Percentiles rank a stretch among this genome's conserved stretches.
phyloP scores from a whole-genome alignment of 2,888 invertebrate species.

The Agrochola macilenta region DNA sequence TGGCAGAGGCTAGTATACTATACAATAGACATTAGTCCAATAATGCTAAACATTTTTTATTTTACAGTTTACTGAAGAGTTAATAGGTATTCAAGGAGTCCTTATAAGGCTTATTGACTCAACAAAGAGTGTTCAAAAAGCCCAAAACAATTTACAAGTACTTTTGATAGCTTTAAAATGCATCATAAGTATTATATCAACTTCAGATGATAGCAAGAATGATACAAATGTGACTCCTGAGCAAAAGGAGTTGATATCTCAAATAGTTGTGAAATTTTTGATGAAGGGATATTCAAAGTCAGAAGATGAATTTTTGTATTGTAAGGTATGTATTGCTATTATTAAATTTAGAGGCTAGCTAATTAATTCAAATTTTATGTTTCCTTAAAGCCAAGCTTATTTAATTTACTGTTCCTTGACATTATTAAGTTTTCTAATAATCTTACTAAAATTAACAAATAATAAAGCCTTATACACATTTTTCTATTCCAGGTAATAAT shows the following conservation, averaged over 20 bases:
- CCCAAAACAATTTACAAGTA: conserved; percentile 78
- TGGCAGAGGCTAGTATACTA: background rate
- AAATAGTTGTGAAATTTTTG: conserved; percentile 82
- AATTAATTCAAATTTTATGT: background rate
- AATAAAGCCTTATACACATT: background rate
- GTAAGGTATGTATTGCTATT: conserved; percentile 81
- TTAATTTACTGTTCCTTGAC: background rate
- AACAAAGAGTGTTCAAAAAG: conserved; percentile 67
- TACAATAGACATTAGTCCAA: background rate
- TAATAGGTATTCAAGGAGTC: conserved; percentile 82
- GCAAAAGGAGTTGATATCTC: conserved; percentile 79
- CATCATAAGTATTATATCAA: conserved; percentile 75
- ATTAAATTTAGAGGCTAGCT: background rate
- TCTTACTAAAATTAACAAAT: background rate
- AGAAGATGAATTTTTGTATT: conserved; percentile 86
- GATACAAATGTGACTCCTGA: conserved; percentile 70
- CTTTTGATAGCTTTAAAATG: conserved; percentile 81
- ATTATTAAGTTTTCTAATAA: background rate
- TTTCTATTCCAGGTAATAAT: conserved; percentile 85
- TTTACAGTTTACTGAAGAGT: conserved; percentile 81
- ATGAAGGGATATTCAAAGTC: conserved; percentile 77
- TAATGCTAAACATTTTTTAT: conserved; percentile 9
- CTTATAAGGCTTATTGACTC: conserved; percentile 77
- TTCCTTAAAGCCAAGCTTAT: background rate
- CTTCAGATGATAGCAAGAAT: conserved; percentile 75